phyloP scores from a whole-genome alignment of 1,140 invertebrate genomes.

The Cotesia vestalis region DNA sequence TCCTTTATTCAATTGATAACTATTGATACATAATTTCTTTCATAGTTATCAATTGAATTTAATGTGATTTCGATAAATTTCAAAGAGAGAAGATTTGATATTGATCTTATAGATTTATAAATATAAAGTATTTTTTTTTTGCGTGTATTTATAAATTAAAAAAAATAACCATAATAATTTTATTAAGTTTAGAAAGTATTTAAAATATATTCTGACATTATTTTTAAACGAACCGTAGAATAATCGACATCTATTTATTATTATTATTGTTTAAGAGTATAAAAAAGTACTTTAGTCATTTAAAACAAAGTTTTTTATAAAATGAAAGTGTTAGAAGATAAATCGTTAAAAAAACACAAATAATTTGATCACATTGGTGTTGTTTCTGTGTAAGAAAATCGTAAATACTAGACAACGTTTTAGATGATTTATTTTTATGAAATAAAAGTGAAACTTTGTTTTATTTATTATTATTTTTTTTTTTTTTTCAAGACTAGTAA shows the following conservation, averaged over 20 bases:
- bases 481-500: not conserved
- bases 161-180: not conserved
- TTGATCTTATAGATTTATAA: too few species aligned
- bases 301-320: not conserved
- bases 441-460: slow-evolving; percentile 52
- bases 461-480: not conserved
- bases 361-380: too few species aligned
- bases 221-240: slow-evolving; percentile 22
- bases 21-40: not conserved
- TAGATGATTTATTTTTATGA: slow-evolving; percentile 51
- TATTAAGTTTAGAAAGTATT: slow-evolving; percentile 12
- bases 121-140: not conserved
- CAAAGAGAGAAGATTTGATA: too few species aligned
- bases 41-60: not conserved
- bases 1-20: too few species aligned
- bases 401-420: slow-evolving; percentile 21
- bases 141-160: not conserved
- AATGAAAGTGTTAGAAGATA: not conserved
- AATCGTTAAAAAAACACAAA: not conserved
- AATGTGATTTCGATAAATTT: too few species aligned
- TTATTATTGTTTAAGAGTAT: slow-evolving; percentile 1
- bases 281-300: not conserved
- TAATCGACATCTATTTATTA: not conserved
- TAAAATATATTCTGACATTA: not conserved
- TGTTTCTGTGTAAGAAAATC: not conserved